These are phyloP conservation scores for Limnephilus marmoratus DNA, from an alignment of 2,888 invertebrate genomes.

Conservation along the genomic window DNA sequence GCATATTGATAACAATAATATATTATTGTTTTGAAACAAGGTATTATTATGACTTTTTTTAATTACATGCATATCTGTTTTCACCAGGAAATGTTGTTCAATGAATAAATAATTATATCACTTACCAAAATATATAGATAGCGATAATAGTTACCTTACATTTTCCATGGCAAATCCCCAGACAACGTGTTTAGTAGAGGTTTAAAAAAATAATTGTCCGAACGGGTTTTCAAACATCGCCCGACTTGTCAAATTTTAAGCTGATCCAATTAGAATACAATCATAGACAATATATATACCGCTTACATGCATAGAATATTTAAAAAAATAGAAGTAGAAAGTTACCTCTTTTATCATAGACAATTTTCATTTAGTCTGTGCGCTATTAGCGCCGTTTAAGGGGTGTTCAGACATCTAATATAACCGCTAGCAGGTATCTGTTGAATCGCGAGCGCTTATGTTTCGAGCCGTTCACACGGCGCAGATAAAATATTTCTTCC, in stretches of 20 bases:
- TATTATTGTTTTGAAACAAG: background rate
- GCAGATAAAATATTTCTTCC: too few species aligned
- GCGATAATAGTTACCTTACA: background rate
- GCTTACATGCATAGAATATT: background rate
- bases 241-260: background rate
- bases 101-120: background rate
- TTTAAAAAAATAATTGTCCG: background rate
- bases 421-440: too few species aligned
- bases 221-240: background rate
- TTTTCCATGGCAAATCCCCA: background rate
- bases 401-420: too few species aligned
- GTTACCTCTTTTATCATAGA: background rate
- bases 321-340: background rate
- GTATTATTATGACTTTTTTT: background rate
- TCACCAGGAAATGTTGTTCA: background rate
- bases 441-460: too few species aligned
- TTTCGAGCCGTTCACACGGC: too few species aligned
- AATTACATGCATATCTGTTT: background rate
- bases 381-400: too few species aligned
- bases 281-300: too few species aligned
- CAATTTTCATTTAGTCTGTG: background rate
- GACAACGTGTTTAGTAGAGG: background rate
- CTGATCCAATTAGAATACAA: background rate
- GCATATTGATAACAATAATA: background rate
- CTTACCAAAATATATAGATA: background rate